phyloP scores from a whole-genome alignment of 2,888 invertebrate species.

The Orchesellides sinensis region DNA sequence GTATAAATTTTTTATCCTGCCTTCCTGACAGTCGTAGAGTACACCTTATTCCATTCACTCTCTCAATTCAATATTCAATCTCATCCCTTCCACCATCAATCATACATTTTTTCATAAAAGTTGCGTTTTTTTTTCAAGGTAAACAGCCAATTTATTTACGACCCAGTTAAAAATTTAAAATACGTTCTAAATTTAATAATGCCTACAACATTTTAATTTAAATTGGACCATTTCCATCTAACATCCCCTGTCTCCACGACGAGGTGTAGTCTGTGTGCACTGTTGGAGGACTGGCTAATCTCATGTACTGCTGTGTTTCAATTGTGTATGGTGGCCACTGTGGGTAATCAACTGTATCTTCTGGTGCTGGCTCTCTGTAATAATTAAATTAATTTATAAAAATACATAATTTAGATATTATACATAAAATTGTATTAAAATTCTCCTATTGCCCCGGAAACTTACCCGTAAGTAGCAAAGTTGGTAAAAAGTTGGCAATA shows the following conservation, averaged over 20 bases:
- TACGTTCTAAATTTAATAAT: not conserved
- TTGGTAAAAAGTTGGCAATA: conserved; percentile 60
- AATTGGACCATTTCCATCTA: not conserved
- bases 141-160: too few relatives aligned
- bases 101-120: too few relatives aligned
- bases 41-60: too few relatives aligned
- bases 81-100: too few relatives aligned
- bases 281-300: conserved; percentile 13
- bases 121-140: too few relatives aligned
- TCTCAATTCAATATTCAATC: too few relatives aligned
- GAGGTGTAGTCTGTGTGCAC: conserved; percentile 48
- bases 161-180: too few relatives aligned
- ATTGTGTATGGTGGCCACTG: conserved; percentile 64
- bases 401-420: not conserved
- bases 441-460: not conserved
- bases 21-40: too few relatives aligned
- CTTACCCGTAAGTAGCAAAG: conserved; percentile 37
- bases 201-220: not conserved
- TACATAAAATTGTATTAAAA: too few relatives aligned
- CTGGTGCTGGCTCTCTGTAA: conserved; percentile 66
- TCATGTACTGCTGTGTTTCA: conserved; percentile 45
- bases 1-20: too few relatives aligned
- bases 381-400: not conserved
- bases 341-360: conserved; percentile 40
- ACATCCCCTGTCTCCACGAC: conserved; percentile 58